Conservation (phyloP, 2,888 invertebrate genomes). For the Malacosoma neustria region DNA sequence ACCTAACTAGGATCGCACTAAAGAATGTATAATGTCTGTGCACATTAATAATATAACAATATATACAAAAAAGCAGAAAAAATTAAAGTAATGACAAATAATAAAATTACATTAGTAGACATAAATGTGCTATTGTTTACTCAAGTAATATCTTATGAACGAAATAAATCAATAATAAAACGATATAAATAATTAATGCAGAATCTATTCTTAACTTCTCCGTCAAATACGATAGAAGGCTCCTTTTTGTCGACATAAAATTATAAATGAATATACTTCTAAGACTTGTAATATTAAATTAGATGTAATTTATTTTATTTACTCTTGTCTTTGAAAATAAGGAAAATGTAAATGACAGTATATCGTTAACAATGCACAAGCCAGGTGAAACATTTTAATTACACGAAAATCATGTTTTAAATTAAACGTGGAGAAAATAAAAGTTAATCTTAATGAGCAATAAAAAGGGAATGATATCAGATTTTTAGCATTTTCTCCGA, state of each 20-base stretch:
- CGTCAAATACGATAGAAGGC: background rate
- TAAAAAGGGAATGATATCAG: conserved; percentile 55
- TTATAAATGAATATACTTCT: background rate
- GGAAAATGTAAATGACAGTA: background rate
- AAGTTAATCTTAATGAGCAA: conserved; percentile 52
- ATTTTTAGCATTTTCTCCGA: conserved; percentile 51
- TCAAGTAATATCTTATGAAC: too few species aligned
- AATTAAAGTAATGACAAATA: too few species aligned
- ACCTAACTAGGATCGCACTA: too few species aligned
- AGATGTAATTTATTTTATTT: background rate
- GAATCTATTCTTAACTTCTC: too few species aligned
- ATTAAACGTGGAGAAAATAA: conserved; percentile 35
- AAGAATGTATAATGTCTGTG: too few species aligned
- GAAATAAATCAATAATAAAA: too few species aligned
- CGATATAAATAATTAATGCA: too few species aligned
- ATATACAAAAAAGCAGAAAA: too few species aligned
- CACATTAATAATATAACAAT: too few species aligned
- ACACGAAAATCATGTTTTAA: conserved; percentile 20
- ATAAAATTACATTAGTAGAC: too few species aligned
- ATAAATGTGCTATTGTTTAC: too few species aligned
- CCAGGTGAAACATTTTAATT: conserved; percentile 17
- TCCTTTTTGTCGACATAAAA: background rate
- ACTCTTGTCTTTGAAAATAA: background rate
- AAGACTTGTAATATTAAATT: background rate
- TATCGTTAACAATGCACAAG: background rate